phyloP scores from a whole-genome alignment of 2,888 invertebrate species.

The Sminthurides aquaticus region DNA sequence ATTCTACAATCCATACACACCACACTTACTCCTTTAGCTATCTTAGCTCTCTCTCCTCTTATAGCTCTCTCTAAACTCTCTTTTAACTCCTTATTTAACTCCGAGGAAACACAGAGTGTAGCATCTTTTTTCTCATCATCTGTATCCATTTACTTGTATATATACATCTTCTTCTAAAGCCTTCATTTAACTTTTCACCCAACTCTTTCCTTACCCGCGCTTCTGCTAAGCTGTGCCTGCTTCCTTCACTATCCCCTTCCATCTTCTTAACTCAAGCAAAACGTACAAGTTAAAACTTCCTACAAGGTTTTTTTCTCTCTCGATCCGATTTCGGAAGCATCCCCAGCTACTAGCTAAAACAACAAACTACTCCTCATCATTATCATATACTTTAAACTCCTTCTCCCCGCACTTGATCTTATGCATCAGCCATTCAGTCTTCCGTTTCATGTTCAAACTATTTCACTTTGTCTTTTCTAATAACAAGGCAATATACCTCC shows the following conservation, averaged over 20 bases:
- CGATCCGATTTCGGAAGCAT: not conserved
- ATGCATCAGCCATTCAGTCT: not conserved
- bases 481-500: not conserved
- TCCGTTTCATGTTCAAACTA: not conserved
- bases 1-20: slow-evolving; percentile 31
- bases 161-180: no score
- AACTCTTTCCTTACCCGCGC: no score
- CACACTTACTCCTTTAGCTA: not conserved
- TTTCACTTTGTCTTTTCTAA: not conserved
- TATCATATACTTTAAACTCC: not conserved
- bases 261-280: no score
- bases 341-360: not conserved
- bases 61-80: not conserved
- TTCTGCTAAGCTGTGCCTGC: no score
- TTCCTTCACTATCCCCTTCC: no score
- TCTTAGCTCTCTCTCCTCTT: not conserved
- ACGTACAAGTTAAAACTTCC: no score
- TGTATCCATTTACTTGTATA: no score
- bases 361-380: not conserved
- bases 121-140: not conserved
- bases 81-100: not conserved
- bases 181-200: no score
- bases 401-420: not conserved
- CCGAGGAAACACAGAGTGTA: not conserved
- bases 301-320: not conserved